Conservation (phyloP, 2,888 invertebrate species). For the Tortricodes alternella region DNA sequence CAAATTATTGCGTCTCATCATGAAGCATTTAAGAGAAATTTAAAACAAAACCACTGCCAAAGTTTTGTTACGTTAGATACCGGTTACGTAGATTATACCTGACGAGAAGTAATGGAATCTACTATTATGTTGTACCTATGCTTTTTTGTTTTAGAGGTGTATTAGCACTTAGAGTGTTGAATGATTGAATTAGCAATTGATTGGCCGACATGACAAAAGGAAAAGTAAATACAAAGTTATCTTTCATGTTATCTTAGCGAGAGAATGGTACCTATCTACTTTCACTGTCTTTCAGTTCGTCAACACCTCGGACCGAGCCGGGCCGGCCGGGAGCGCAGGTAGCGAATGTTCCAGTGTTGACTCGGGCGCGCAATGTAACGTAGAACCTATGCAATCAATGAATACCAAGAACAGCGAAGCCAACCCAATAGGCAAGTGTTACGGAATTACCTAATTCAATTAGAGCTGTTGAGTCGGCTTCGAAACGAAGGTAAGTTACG, state of each 20-base stretch:
- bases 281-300: conserved; percentile 33
- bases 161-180: conserved; percentile 49
- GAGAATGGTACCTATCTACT: conserved; percentile 52
- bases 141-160: conserved; percentile 46
- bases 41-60: conserved; percentile 23
- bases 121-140: conserved; percentile 38
- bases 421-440: conserved; percentile 52
- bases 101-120: conserved; percentile 20
- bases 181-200: conserved; percentile 63
- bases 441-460: conserved; percentile 70
- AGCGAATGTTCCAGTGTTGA: conserved; percentile 31
- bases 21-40: conserved; percentile 25
- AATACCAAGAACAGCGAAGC: conserved; percentile 51
- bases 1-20: conserved; percentile 21
- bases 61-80: conserved; percentile 27
- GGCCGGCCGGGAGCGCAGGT: conserved; percentile 10
- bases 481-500: conserved; percentile 37
- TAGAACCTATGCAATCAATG: conserved; percentile 30
- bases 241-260: conserved; percentile 55
- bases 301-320: conserved; percentile 23
- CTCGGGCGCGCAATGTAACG: conserved; percentile 20
- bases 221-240: conserved; percentile 60
- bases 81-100: conserved; percentile 25
- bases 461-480: conserved; percentile 61
- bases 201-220: conserved; percentile 57